phyloP scores from a whole-genome alignment of 1,140 invertebrate genomes.

The Calephelis virginiensis region DNA sequence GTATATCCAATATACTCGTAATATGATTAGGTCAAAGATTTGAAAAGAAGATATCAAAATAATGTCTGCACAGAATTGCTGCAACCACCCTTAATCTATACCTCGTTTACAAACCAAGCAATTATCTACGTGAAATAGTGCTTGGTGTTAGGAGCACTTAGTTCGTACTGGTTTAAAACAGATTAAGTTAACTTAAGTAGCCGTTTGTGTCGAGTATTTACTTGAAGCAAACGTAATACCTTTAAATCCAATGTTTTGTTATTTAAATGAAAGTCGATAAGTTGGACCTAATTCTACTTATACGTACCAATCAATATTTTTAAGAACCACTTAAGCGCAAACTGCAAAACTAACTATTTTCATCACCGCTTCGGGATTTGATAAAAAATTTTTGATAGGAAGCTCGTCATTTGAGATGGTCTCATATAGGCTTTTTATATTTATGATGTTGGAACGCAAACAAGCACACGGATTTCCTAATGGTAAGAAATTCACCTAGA shows the following conservation, averaged over 20 bases:
- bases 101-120: conserved; percentile 47
- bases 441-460: no score
- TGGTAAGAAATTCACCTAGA: no score
- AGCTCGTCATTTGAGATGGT: no score
- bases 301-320: no score
- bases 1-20: no score
- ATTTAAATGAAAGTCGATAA: background rate
- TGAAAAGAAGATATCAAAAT: conserved; percentile 37
- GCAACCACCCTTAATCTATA: conserved; percentile 43
- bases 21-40: conserved; percentile 25
- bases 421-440: no score
- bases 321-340: no score
- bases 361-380: no score
- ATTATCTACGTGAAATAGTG: conserved; percentile 73
- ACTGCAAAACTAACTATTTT: no score
- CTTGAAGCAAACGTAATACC: conserved; percentile 21
- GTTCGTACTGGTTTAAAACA: conserved; percentile 57
- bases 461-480: no score
- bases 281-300: no score
- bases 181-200: conserved; percentile 59
- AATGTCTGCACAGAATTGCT: conserved; percentile 37
- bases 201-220: conserved; percentile 35
- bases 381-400: no score
- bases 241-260: background rate
- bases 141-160: conserved; percentile 62